These are phyloP conservation scores for Halcyon senegalensis DNA, from an alignment of 2,113 vertebrate species.

Conservation along the genomic window DNA sequence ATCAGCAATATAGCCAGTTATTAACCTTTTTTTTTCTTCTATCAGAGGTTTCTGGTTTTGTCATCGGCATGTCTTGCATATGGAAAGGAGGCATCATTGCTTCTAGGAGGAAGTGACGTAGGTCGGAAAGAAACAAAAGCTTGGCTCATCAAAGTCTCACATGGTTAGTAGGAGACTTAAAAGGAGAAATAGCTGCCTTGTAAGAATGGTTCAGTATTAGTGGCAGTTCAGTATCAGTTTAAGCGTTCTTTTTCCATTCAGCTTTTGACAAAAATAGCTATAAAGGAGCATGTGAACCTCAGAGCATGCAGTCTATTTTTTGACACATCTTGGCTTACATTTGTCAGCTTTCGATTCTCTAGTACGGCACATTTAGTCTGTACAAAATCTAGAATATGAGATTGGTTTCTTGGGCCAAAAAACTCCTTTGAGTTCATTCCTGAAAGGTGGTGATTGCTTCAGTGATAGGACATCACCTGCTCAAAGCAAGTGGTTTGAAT, in stretches of 20 bases:
- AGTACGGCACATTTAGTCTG: background rate
- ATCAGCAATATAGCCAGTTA: background rate
- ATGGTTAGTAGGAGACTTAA: background rate
- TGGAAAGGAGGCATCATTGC: background rate
- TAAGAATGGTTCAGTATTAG: background rate
- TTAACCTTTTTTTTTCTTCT: background rate
- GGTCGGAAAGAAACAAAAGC: background rate
- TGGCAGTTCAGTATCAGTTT: background rate
- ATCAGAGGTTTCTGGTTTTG: background rate
- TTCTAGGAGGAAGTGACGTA: background rate
- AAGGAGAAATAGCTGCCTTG: background rate
- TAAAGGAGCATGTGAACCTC: background rate
- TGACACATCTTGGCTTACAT: background rate
- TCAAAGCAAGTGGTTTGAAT: background rate
- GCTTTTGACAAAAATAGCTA: constrained; percentile 21
- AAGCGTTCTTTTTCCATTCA: constrained; percentile 6
- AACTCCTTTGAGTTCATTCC: background rate
- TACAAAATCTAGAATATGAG: background rate
- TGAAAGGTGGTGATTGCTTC: background rate
- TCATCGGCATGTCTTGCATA: background rate
- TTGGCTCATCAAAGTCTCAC: background rate
- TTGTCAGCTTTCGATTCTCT: background rate
- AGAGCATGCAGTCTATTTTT: background rate
- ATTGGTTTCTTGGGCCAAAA: background rate
- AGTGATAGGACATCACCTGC: background rate